Evolutionary conservation across 2,113 vertebrate species (phyloP).

Genomic region (Dromas ardeola): DNA sequence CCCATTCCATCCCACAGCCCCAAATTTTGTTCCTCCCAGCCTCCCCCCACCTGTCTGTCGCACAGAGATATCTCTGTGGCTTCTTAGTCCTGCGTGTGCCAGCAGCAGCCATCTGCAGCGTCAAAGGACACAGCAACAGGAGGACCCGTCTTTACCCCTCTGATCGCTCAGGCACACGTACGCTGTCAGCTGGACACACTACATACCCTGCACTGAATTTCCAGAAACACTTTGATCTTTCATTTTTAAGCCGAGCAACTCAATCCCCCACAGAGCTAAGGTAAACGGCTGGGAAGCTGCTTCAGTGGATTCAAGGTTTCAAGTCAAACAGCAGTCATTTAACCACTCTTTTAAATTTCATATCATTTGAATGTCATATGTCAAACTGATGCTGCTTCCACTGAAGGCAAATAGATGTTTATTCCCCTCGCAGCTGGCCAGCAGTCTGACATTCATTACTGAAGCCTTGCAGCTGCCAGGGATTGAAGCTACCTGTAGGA

Average conservation of each 20-base stretch:
- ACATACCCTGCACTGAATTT: background rate
- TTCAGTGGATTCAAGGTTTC: background rate
- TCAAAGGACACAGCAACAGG: background rate
- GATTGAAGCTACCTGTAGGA: conserved; percentile 56
- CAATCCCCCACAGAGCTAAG: background rate
- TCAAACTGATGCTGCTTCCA: conserved; percentile 41
- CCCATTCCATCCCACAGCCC: background rate
- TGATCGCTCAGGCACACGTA: background rate
- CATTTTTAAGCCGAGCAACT: background rate
- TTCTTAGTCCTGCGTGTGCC: accelerated
- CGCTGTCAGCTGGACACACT: background rate
- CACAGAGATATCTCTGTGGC: background rate
- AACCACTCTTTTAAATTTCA: conserved; percentile 28
- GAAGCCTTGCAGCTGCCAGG: conserved; percentile 27
- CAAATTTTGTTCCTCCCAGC: background rate
- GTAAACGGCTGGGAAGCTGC: background rate
- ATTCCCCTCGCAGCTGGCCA: conserved; percentile 56
- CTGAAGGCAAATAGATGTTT: conserved; percentile 54
- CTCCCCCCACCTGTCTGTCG: accelerated
- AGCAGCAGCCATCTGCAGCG: accelerated
- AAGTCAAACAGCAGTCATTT: conserved; percentile 34
- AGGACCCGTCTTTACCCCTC: background rate
- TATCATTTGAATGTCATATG: conserved; percentile 64
- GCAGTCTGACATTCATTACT: conserved; percentile 60
- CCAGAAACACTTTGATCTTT: conserved; percentile 31